These are phyloP conservation scores for Amblyteles armatorius DNA, from an alignment of 2,888 invertebrate species.

Conservation along the genomic window DNA sequence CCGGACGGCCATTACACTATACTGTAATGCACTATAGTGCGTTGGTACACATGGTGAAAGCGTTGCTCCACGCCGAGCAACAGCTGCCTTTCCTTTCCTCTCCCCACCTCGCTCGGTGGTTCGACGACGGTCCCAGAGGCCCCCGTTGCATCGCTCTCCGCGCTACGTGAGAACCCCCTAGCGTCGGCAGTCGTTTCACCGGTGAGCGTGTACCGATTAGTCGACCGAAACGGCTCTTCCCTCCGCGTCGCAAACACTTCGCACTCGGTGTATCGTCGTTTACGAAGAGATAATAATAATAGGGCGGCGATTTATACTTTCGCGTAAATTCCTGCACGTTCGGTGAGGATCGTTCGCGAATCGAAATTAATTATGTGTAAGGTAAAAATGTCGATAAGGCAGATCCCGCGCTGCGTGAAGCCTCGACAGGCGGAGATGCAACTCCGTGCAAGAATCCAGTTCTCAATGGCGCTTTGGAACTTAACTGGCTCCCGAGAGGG, in stretches of 20 bases:
- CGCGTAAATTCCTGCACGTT: background rate
- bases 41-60: conserved; percentile 17
- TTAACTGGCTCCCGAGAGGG: background rate
- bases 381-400: background rate
- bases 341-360: background rate
- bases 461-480: background rate
- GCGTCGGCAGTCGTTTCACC: background rate
- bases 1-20: background rate
- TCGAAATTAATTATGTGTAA: background rate
- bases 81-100: conserved; percentile 19
- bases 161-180: background rate
- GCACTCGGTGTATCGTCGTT: background rate
- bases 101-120: background rate
- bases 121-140: conserved; percentile 9
- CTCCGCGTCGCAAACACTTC: background rate
- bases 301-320: background rate
- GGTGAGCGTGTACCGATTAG: conserved; percentile 7
- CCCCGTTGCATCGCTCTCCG: background rate
- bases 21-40: conserved; percentile 1
- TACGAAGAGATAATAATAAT: background rate
- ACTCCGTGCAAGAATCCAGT: background rate
- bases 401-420: background rate
- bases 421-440: background rate
- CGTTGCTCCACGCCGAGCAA: background rate
- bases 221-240: conserved; percentile 18